Base-by-base conservation (phyloP, 2,797 vertebrate genomes). In the Oceanodroma leucorhoa region DNA sequence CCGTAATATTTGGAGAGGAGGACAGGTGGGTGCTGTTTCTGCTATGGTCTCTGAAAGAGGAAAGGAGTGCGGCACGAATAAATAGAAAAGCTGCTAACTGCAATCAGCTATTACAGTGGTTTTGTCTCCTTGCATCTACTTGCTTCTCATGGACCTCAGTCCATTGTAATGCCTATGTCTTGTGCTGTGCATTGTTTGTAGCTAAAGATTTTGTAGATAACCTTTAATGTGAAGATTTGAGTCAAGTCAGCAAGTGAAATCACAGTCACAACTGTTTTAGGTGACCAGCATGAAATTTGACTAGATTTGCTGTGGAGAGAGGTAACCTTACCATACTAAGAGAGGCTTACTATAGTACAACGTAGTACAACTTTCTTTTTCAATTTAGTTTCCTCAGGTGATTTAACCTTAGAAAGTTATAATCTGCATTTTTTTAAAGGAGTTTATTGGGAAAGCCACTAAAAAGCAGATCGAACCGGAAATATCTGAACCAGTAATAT, bases 1-100 rank as follows among this genome's bases (percentile, higher is more conserved):
- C 71, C 7, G 0, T 14, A 45, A 34, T 2, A 43, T 41, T n/a
- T 40, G 67, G 62, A 65, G 88, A 79, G 65, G 36, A 69, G 83
- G 83, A 69, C 61, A 75, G 78, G 87, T 77, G 79, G 83, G 45
- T 75, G 61, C 64, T 20, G 5, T 55, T 84, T 65, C 80, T 84
- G 67, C 58, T 48, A 3, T 5, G 1, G 11, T 50, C 27, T 20
- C 71, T 3, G 5, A 13, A 76, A 55, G 16, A 26, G 65, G 38
- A 16, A 38, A 23, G 45, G 36, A 75, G 34, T 3, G 53, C 64
- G 67, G 60, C 75, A 29, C 0, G 1, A 61, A 21, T 27, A 45
- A 46, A n/a, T 1, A 30, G 38, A n/a, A 45, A 54, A 54, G 40
- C 72, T 88, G 50, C 26, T 34, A 40, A 34, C 32, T 89, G 38